Percentiles rank a stretch among this genome's conserved stretches.
Conservation (phyloP, 1,140 invertebrate genomes). For the Ectropis grisescens region DNA sequence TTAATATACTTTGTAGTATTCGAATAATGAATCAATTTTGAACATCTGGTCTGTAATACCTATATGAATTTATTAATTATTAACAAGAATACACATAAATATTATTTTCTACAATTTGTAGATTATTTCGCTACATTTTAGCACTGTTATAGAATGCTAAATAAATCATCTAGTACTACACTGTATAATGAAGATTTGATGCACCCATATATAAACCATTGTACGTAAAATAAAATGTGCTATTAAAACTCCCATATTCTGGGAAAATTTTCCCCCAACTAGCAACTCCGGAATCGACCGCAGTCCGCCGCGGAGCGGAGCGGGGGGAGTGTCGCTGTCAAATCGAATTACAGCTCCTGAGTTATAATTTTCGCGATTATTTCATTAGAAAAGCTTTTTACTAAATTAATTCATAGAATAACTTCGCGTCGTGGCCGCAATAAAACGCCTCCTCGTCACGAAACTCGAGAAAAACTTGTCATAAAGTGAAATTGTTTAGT, state of each 20-base stretch:
- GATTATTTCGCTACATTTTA: too few species aligned
- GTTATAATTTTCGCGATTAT: constrained; percentile 40
- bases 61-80: too few species aligned
- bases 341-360: constrained; percentile 43
- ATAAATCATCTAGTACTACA: too few species aligned
- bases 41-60: too few species aligned
- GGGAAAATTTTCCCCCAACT: constrained; percentile 1
- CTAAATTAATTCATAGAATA: constrained; percentile 33
- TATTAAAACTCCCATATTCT: not conserved
- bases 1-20: too few species aligned
- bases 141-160: too few species aligned
- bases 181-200: too few species aligned
- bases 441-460: not conserved
- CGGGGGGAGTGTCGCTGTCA: constrained; percentile 43
- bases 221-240: too few species aligned
- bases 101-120: too few species aligned
- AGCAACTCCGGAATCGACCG: constrained; percentile 53
- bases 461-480: not conserved
- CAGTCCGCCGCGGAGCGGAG: constrained; percentile 21
- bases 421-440: not conserved
- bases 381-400: constrained; percentile 42
- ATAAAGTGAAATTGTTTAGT: not conserved
- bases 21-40: too few species aligned
- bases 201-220: too few species aligned
- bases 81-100: too few species aligned